These are phyloP conservation scores for Tichodroma muraria DNA, from an alignment of 2,113 vertebrate genomes.

Conservation along the genomic window DNA sequence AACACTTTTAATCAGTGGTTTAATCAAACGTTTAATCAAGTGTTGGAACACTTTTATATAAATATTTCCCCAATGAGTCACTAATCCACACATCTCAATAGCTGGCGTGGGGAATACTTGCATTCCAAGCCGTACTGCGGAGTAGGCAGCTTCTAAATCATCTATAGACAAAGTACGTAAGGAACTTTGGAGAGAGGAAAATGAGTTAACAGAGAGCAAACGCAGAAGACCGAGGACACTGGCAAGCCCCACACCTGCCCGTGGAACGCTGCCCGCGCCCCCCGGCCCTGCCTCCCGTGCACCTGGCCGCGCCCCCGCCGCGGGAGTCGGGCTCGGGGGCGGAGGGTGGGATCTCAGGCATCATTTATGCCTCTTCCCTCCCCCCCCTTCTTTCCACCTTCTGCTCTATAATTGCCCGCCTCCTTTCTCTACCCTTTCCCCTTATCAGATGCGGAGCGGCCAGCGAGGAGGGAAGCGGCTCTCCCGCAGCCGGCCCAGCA, in stretches of 20 bases:
- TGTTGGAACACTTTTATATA: not conserved
- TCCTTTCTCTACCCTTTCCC: not conserved
- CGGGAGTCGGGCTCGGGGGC: not conserved
- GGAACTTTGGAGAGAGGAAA: not conserved
- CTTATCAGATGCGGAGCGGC: slow-evolving; percentile 1
- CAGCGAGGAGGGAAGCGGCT: not conserved
- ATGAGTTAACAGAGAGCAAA: not conserved
- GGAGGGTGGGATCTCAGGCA: not conserved
- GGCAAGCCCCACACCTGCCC: not conserved
- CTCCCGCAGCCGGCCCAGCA: not conserved
- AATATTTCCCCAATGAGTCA: slow-evolving; percentile 22
- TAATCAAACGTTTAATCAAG: no score
- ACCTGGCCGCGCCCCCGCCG: slow-evolving; percentile 16
- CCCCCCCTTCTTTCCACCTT: slow-evolving; percentile 16
- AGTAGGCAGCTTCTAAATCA: not conserved
- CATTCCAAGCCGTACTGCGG: not conserved
- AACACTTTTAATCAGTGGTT: no score
- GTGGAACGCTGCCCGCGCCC: accelerated
- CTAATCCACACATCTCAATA: not conserved
- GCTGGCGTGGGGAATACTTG: not conserved
- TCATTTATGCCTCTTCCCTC: not conserved
- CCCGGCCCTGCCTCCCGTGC: not conserved
- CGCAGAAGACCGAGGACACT: no score
- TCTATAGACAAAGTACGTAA: not conserved
- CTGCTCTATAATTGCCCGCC: slow-evolving; percentile 49